Evolutionary conservation across 1,140 invertebrate genomes (phyloP).

Genomic region (Lepidurus couesii): DNA sequence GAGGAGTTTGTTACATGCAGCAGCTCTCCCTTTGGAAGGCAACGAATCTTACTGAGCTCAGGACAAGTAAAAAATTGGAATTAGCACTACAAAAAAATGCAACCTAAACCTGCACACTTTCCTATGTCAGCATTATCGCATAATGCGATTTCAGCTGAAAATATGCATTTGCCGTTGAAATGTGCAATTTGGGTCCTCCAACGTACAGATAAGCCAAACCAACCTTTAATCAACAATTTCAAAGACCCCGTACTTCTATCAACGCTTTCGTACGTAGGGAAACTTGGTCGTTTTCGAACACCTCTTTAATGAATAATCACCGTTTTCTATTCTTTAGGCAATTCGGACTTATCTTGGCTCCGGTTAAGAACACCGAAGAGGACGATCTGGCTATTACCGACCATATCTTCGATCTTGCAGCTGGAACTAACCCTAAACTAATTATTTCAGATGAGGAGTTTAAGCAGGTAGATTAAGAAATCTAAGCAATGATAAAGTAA

Average conservation of each 20-base stretch:
- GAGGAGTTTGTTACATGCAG: background rate
- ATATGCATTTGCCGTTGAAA: background rate
- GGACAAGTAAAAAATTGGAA: background rate
- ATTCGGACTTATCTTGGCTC: background rate
- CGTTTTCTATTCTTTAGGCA: background rate
- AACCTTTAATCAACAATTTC: background rate
- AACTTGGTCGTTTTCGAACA: background rate
- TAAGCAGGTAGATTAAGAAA: background rate
- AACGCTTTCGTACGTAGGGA: background rate
- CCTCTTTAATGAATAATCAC: background rate
- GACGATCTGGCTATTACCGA: background rate
- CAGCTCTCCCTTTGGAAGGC: background rate
- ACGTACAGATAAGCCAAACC: background rate
- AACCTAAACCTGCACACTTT: background rate
- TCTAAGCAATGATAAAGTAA: background rate
- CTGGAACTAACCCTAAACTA: background rate
- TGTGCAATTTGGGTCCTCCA: background rate
- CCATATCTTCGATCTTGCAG: background rate
- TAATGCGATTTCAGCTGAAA: background rate
- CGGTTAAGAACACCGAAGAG: background rate
- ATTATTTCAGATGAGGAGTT: background rate
- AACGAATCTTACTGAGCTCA: background rate
- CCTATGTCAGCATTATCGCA: background rate
- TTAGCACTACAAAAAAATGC: background rate
- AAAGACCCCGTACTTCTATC: background rate